Base-by-base conservation (phyloP, 2,888 invertebrate genomes). In the Drosophila neotestacea region DNA sequence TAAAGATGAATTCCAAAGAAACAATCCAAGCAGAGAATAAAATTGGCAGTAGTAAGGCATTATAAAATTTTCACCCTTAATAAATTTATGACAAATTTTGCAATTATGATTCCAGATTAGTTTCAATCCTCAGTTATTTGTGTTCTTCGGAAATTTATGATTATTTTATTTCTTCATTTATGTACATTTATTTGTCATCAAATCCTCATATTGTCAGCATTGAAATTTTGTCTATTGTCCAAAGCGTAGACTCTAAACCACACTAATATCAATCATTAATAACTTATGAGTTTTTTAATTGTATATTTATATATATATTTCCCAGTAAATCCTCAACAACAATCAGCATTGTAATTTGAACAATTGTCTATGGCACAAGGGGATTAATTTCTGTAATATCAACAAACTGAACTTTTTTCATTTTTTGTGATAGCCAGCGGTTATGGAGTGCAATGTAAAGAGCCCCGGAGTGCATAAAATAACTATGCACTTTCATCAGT, bases 401-500 rank as follows among this genome's bases (percentile, higher is more conserved):
- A 55, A 55, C 13, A 34, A 54, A 5, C 3, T 10, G 22, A n/a
- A 42, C 13, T 22, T 22, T 30, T 46, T 28, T 32, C 13, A 36
- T n/a, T 46, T 11, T 46, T 41, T 28, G 4, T 7, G 10, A 52
- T 39, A 36, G 9, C 54, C 36, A n/a, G 6, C 36, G 16, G 11
- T 32, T 11, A 44, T 38, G 6, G 13, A 42, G 32, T 30, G 22
- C n/a, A 50, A 54, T 55, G 44, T 39, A 4, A 38, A 42, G 41
- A 39, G 30, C 11, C n/a, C 28, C 41, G 13, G 34, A 34, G 9
- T 27, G 4, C 13, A 6, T 11, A 7, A 34, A 58, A 63, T 11
- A 75, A 60, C 68, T 59, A 6, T 56, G 47, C 38, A 27, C 32
- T 55, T 55, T 55, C 51, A 77, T 77, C 52, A 61, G 73, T 61